phyloP scores from a whole-genome alignment of 1,140 invertebrate species.

The Anoplolepis gracilipes region DNA sequence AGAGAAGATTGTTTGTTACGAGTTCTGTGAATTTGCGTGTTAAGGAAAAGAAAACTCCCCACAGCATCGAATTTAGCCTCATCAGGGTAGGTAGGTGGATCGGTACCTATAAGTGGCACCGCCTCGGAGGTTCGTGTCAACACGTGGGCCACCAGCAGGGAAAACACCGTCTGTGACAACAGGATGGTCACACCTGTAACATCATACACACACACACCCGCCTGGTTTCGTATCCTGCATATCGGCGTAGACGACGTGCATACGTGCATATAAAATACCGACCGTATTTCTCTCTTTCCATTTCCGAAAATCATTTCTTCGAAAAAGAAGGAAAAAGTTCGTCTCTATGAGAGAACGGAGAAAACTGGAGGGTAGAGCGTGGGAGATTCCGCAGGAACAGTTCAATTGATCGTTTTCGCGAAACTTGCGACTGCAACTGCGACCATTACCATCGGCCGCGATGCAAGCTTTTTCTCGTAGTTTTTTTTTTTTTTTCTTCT shows the following conservation, averaged over 20 bases:
- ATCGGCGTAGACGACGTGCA: slow-evolving; percentile 79
- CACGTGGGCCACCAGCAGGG: slow-evolving; percentile 98
- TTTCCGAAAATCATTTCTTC: background rate
- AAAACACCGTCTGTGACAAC: slow-evolving; percentile 99
- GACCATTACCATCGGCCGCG: slow-evolving; percentile 38
- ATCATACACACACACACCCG: slow-evolving; percentile 84
- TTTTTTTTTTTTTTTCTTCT: background rate
- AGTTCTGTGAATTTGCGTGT: background rate
- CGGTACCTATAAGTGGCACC: slow-evolving; percentile 97
- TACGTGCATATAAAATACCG: slow-evolving; percentile 61
- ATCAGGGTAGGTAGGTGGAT: slow-evolving; percentile 67
- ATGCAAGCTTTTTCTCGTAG: slow-evolving; percentile 4
- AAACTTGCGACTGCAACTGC: slow-evolving; percentile 28
- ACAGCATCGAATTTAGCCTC: slow-evolving; percentile 7
- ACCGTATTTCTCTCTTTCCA: background rate
- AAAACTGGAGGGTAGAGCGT: slow-evolving; percentile 3
- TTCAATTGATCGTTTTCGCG: slow-evolving; percentile 54
- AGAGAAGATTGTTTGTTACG: background rate
- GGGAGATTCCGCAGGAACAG: slow-evolving; percentile 29
- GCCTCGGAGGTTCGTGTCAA: slow-evolving; percentile 99
- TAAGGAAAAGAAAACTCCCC: slow-evolving; percentile 38
- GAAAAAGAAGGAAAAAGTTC: background rate
- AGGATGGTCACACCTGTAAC: slow-evolving; percentile 99
- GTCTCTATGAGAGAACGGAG: background rate
- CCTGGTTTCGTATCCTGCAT: slow-evolving; percentile 66